Evolutionary conservation across 2,113 vertebrate species (phyloP).

Genomic region (Ancistrus triradiatus): DNA sequence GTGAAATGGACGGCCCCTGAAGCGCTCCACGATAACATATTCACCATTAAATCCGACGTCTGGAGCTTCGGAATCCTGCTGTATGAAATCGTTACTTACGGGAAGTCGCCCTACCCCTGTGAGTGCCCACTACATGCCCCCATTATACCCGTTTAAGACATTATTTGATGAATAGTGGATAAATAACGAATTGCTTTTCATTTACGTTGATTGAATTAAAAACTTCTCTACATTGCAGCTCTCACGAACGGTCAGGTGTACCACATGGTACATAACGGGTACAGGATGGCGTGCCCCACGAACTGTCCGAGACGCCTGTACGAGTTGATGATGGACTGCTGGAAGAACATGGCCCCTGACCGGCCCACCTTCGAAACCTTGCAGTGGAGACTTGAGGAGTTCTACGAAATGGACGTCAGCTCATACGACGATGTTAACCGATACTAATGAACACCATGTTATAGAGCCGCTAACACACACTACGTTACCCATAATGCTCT

Average conservation of each 20-base stretch:
- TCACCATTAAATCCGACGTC: conserved; percentile 90
- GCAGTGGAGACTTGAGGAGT: conserved; percentile 76
- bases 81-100: conserved; percentile 92
- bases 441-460: conserved; percentile 44
- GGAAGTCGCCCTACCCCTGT: conserved; percentile 88
- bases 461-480: too few relatives aligned
- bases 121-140: conserved; percentile 4
- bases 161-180: too few relatives aligned
- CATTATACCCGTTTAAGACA: too few relatives aligned
- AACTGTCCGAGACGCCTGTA: conserved; percentile 74
- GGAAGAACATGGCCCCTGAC: conserved; percentile 59
- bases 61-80: conserved; percentile 96
- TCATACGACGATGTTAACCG: conserved; percentile 53
- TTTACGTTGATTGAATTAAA: too few relatives aligned
- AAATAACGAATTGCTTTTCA: too few relatives aligned
- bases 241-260: conserved; percentile 78
- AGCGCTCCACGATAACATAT: conserved; percentile 76
- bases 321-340: conserved; percentile 82
- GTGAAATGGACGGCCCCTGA: conserved; percentile 97
- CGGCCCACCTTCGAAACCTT: conserved; percentile 84
- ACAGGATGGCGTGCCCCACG: conserved; percentile 75
- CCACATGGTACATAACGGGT: conserved; percentile 70
- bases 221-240: conserved; percentile 56
- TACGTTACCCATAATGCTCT: background rate
- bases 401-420: conserved; percentile 62